A percentile compares a stretch with the other conserved stretches of the same genome.
These are phyloP conservation scores for Temnopleurus reevesii DNA, from an alignment of 53 echinoderm and acorn worm genomes.

Conservation along the genomic window DNA sequence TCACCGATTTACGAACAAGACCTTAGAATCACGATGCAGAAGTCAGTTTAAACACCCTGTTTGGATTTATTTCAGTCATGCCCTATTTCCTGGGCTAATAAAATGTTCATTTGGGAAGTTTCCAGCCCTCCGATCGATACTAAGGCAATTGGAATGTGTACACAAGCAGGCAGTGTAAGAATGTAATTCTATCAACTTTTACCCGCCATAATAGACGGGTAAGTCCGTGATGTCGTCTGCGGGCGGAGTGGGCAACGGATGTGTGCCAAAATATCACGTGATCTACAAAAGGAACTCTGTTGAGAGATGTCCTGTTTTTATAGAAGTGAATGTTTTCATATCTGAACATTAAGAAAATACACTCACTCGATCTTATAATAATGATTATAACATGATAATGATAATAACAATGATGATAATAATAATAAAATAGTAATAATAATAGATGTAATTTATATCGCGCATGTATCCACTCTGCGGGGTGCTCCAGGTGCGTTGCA, in stretches of 20 bases:
- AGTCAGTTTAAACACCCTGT: slow-evolving; percentile 4
- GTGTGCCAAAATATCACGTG: background rate
- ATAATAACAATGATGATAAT: no score
- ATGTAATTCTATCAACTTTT: slow-evolving; percentile 28
- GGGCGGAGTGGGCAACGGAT: background rate
- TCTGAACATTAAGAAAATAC: no score
- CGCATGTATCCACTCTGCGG: no score
- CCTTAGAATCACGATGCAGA: background rate
- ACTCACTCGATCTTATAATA: no score
- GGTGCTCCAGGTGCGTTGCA: no score
- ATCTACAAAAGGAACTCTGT: background rate
- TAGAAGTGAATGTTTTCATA: no score
- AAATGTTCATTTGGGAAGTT: slow-evolving; percentile 30
- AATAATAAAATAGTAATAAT: no score
- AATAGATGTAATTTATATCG: no score
- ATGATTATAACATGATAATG: no score
- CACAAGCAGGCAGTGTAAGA: slow-evolving; percentile 31
- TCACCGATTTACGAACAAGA: background rate
- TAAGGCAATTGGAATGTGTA: slow-evolving; percentile 37
- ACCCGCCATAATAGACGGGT: slow-evolving; percentile 10
- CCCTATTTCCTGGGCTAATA: slow-evolving; percentile 10
- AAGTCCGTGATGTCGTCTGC: slow-evolving; percentile 13
- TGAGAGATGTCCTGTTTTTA: background rate
- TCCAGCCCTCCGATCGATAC: background rate
- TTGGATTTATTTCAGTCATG: background rate